Conservation (phyloP, 1,140 invertebrate species). For the Dicyema japonicum region DNA sequence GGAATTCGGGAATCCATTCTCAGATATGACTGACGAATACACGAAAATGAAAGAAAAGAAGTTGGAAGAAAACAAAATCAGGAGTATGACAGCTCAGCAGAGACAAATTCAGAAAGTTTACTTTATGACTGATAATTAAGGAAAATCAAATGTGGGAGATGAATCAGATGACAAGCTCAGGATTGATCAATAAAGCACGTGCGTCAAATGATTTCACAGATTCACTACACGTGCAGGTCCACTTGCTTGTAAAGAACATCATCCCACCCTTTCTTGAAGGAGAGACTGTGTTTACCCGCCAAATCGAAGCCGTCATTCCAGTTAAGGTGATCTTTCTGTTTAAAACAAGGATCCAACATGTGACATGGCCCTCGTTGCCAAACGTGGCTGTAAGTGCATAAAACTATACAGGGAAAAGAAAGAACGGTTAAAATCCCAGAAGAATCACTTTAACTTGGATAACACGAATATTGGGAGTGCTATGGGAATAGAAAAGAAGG, state of each 20-base stretch:
- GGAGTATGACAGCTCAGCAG: slow-evolving; percentile 61
- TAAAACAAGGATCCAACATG: slow-evolving; percentile 50
- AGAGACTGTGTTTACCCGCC: slow-evolving; percentile 88
- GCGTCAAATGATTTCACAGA: slow-evolving; percentile 26
- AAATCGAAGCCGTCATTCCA: slow-evolving; percentile 72
- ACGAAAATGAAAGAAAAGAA: slow-evolving; percentile 59
- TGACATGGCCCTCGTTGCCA: slow-evolving; percentile 73
- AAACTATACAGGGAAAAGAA: slow-evolving; percentile 66
- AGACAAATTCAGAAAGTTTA: slow-evolving; percentile 47
- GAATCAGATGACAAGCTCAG: slow-evolving; percentile 78
- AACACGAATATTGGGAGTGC: slow-evolving; percentile 83
- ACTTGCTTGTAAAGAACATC: slow-evolving; percentile 82
- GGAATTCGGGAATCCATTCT: slow-evolving; percentile 63
- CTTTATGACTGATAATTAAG: slow-evolving; percentile 8
- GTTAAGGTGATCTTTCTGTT: slow-evolving; percentile 25
- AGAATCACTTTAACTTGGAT: slow-evolving; percentile 91
- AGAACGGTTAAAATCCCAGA: slow-evolving; percentile 66
- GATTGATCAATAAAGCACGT: slow-evolving; percentile 48
- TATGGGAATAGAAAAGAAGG: slow-evolving; percentile 50
- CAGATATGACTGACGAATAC: slow-evolving; percentile 53
- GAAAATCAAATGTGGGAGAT: slow-evolving; percentile 95
- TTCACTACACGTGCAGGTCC: slow-evolving; percentile 55
- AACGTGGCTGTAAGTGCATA: slow-evolving; percentile 64
- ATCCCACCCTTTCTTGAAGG: slow-evolving; percentile 94
- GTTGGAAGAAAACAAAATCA: slow-evolving; percentile 49